Conservation (phyloP, 1,140 invertebrate species). For the Yoshiicerus persimilis region DNA sequence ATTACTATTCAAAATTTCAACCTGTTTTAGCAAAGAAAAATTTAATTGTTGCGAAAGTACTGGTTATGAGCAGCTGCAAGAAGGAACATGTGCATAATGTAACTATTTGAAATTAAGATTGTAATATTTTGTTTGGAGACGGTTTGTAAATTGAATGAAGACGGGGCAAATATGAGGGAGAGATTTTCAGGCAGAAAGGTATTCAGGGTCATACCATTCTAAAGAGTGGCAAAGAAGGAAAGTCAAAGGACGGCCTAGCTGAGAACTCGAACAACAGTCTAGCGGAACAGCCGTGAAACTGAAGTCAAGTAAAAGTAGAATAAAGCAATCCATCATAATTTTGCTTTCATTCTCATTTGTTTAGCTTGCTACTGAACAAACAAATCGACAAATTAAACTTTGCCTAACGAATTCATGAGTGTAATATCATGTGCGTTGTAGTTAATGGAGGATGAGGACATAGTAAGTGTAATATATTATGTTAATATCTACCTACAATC, state of each 20-base stretch:
- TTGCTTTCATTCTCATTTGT: constrained; percentile 19
- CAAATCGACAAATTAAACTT: constrained; percentile 23
- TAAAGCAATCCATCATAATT: constrained; percentile 23
- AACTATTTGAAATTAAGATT: no score
- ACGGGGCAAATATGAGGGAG: no score
- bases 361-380: constrained; percentile 4
- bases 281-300: not conserved
- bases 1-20: no score
- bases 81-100: no score
- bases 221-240: not conserved
- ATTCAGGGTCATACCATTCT: not conserved
- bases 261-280: not conserved
- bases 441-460: not conserved
- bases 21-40: no score
- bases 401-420: constrained; percentile 14
- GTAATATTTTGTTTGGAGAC: no score
- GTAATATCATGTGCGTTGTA: not conserved
- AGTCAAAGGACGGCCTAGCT: not conserved
- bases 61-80: no score
- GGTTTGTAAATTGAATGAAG: no score
- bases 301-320: constrained; percentile 1
- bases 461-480: no score
- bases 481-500: no score
- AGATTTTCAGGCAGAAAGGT: no score
- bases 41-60: no score